Base-by-base conservation (phyloP, 1,140 invertebrate species). In the Forficula auricularia region DNA sequence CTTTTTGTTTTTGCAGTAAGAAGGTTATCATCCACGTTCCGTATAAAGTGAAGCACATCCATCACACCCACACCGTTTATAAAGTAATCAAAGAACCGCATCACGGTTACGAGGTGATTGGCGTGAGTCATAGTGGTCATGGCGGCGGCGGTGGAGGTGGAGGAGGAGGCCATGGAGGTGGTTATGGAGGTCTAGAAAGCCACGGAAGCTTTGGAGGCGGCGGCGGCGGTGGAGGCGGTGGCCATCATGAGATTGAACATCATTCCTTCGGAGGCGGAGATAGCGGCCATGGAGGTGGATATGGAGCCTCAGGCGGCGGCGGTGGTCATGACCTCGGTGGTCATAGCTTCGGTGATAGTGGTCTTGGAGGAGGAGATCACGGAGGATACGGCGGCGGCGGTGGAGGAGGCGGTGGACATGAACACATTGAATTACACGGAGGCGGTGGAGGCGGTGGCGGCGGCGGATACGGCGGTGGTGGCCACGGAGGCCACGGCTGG, bases 21-120 rank as follows among this genome's bases (percentile, higher is more conserved):
- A 60, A 56, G 19, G 56, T 63, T 20, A 52, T 61, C 19, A 64
- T 63, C 31, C 61, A 64, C 43, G 58, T 63, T 8, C 61, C 62
- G 1, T 62, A 61, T 39, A 55, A 63, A 30, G 50, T 64, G 19
- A 61, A 65, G 38, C 57, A 57, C 9, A 51, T 61, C 6, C 50
- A 62, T 3, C 61, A 63, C 14, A 63, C 59, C 7, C 61, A 62
- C 14, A 65, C 60, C 3, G 57, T 63, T 9, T 55, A 55, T 6
- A 64, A 63, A 37, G 56, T 61, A 39, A 47, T 62, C 18, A 44
- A 44, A 19, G 42, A 44, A 2, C 22, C 20, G 7, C 55, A 53
- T 4, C 56, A 61, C 10, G 54, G 54, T 2, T 53, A 54, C 12
- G 49, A 45, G 2, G 45, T 41, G 10, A 46, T 42, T 22, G 57